A percentile compares a stretch with the other conserved stretches of the same genome.
phyloP scores from a whole-genome alignment of 1,140 invertebrate genomes.

The Aricia agestis region DNA sequence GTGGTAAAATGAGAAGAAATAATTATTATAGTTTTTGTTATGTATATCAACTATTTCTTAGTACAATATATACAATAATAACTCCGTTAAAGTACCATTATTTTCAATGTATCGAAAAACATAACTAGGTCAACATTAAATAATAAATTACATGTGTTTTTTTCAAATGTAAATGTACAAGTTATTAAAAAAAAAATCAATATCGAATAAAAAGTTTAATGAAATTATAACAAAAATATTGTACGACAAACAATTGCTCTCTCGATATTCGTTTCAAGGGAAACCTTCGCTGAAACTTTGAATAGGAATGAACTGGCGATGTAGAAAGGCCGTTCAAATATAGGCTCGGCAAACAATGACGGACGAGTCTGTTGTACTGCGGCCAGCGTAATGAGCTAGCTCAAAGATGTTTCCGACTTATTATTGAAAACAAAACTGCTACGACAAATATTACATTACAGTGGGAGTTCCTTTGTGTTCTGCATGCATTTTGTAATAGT shows the following conservation, averaged over 20 bases:
- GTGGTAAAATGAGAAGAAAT: too few relatives aligned
- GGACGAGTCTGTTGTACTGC: slow-evolving; percentile 10
- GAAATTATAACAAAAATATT: neutral
- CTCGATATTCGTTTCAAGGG: neutral
- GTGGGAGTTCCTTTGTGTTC: too few relatives aligned
- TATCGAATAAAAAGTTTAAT: neutral
- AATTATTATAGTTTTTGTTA: too few relatives aligned
- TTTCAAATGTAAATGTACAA: too few relatives aligned
- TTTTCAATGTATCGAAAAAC: too few relatives aligned
- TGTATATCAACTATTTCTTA: too few relatives aligned
- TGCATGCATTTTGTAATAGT: neutral
- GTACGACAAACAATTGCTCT: neutral
- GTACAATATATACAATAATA: too few relatives aligned
- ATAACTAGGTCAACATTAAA: too few relatives aligned
- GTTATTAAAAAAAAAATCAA: neutral
- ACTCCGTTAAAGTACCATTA: too few relatives aligned
- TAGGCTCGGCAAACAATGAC: slow-evolving; percentile 5
- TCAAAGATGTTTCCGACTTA: slow-evolving; percentile 1
- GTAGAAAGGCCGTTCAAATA: slow-evolving; percentile 12
- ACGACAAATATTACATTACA: too few relatives aligned
- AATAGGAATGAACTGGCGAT: slow-evolving; percentile 11
- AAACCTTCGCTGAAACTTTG: neutral
- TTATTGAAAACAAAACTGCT: neutral
- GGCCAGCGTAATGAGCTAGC: slow-evolving; percentile 10
- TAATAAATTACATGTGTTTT: too few relatives aligned